Base-by-base conservation (phyloP, 1,140 invertebrate species). In the Globodera ellingtonae region DNA sequence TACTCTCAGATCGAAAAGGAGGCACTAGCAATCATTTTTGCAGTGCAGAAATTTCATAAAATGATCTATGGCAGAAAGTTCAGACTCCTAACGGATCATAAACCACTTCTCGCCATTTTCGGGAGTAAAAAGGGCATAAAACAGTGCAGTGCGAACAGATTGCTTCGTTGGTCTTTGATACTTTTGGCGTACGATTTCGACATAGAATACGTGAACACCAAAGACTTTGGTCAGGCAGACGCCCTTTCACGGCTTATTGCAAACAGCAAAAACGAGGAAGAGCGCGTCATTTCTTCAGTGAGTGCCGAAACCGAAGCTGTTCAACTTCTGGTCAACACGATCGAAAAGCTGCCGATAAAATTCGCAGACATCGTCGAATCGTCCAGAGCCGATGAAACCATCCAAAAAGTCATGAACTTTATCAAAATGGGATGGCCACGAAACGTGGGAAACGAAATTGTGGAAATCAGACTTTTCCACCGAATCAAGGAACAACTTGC, bases 41-140 rank as follows among this genome's bases (percentile, higher is more conserved):
- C 56, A 4, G 56, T 59, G 4, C 56, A 59, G 15, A 59, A 59
- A 59, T 59, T 48, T 86, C 87, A 91, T 59, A 84, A 91, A 56
- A 93, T 91, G 83, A 72, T 92, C 6, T 90, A 86, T 84, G 91
- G 90, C 70, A 83, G 85, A 78, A 66, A 86, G 13, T 92, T 92
- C 80, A 74, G 81, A 15, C 85, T 91, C n/a, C 80, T 85, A 24
- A 91, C 91, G 0, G 91, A 92, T 81, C 90, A 92, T 81, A 87
- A 90, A 77, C 91, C 91, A 7, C n/a, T n/a, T 82, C 73, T 90
- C 1, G 67, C 81, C 18, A 62, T 75, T 15, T 59, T 59, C 13
- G 56, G 56, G 5, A 59, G 56, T 59, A 59, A 59, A 59, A 59
- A 59, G 15, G 56, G 56, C 10, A 15, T 59, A 4, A 8, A 15